A percentile compares a stretch with the other conserved stretches of the same genome.
These are phyloP conservation scores for Genyomyrus donnyi DNA, from an alignment of 2,113 vertebrate species.

Conservation along the genomic window DNA sequence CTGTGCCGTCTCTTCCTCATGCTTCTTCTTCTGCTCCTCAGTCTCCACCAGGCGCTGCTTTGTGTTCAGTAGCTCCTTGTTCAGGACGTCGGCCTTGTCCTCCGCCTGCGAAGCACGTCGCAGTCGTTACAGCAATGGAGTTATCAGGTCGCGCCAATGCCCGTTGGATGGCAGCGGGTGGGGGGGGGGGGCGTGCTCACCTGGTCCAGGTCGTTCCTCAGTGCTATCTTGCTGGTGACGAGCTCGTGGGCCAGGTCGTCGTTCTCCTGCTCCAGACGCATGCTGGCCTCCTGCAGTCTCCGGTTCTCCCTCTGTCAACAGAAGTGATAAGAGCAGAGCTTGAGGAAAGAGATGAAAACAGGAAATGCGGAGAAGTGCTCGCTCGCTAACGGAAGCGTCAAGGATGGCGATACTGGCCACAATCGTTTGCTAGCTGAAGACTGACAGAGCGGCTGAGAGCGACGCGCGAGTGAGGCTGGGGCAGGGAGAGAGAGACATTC, in stretches of 20 bases:
- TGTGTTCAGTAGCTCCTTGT: slow-evolving; percentile 90
- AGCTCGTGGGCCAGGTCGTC: slow-evolving; percentile 96
- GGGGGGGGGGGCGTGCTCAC: slow-evolving; percentile 45
- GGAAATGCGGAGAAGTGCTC: not conserved
- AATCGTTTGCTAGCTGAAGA: not conserved
- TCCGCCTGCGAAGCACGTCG: slow-evolving; percentile 66
- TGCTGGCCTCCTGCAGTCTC: slow-evolving; percentile 94
- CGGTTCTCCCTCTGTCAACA: slow-evolving; percentile 85
- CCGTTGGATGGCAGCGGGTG: not conserved
- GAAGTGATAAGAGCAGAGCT: not conserved
- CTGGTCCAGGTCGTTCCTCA: slow-evolving; percentile 93
- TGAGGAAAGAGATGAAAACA: slow-evolving; percentile 20
- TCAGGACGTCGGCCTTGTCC: slow-evolving; percentile 92
- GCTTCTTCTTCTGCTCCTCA: slow-evolving; percentile 87
- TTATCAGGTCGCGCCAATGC: not conserved
- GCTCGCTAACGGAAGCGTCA: not conserved
- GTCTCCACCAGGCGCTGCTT: slow-evolving; percentile 91
- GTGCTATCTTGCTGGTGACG: slow-evolving; percentile 96
- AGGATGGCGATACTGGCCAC: not conserved
- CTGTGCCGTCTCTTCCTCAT: slow-evolving; percentile 93
- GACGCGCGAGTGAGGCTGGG: not conserved
- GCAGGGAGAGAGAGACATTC: not conserved
- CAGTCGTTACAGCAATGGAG: not conserved
- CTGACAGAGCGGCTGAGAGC: not conserved
- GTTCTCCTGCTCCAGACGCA: slow-evolving; percentile 95